Evolutionary conservation across 2,113 vertebrate genomes (phyloP).

Genomic region (Leiothrix lutea): DNA sequence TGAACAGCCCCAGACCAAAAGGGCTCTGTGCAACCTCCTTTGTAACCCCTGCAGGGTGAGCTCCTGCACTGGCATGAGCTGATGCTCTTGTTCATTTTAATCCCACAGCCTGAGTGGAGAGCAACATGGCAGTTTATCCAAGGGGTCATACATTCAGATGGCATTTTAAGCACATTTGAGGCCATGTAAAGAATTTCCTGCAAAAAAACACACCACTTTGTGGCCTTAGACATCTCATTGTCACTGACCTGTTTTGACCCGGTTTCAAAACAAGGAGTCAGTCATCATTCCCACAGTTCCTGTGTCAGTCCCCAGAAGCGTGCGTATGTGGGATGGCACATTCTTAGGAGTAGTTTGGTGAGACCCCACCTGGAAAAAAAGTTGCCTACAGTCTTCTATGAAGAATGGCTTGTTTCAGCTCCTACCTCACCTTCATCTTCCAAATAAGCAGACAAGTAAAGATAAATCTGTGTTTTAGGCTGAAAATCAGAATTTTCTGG

Average conservation of each 20-base stretch:
- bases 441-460: background rate
- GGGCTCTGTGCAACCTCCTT: background rate
- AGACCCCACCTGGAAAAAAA: background rate
- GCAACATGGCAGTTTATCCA: background rate
- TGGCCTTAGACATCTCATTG: background rate
- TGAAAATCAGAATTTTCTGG: background rate
- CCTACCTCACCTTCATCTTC: background rate
- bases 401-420: background rate
- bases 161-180: background rate
- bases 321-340: rapidly evolving
- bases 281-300: background rate
- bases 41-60: background rate
- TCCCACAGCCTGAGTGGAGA: background rate
- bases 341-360: background rate
- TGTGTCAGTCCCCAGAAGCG: background rate
- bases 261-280: background rate
- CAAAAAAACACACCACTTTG: rapidly evolving
- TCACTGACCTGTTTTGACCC: background rate
- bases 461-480: background rate
- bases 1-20: background rate
- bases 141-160: background rate
- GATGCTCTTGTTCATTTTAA: background rate
- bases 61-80: background rate
- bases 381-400: background rate
- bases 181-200: background rate